phyloP scores from a whole-genome alignment of 2,888 invertebrate species.

The Ectropis crepuscularia region DNA sequence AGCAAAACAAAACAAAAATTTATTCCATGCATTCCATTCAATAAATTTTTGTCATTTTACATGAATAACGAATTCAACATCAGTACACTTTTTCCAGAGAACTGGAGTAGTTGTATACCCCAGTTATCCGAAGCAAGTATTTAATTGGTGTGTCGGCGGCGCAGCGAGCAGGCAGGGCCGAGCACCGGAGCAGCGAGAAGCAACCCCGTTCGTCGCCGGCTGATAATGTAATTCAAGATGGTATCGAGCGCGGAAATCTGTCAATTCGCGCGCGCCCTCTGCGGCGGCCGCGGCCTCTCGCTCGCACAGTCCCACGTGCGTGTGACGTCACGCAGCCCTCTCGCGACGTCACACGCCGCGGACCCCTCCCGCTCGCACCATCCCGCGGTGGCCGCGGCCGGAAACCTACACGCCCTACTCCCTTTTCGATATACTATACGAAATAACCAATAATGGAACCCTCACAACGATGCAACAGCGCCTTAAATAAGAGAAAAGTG shows the following conservation, averaged over 20 bases:
- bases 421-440: slow-evolving; percentile 8
- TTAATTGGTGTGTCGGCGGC: too few species aligned
- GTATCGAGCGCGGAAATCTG: slow-evolving; percentile 79
- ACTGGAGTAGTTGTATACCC: too few species aligned
- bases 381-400: slow-evolving; percentile 9
- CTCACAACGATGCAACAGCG: too few species aligned
- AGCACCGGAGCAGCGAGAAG: slow-evolving; percentile 3
- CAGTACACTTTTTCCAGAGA: too few species aligned
- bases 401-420: slow-evolving; percentile 15
- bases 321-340: slow-evolving; percentile 71
- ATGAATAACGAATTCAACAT: too few species aligned
- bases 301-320: slow-evolving; percentile 76
- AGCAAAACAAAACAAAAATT: too few species aligned
- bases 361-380: slow-evolving; percentile 27
- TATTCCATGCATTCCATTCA: too few species aligned
- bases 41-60: too few species aligned
- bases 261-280: slow-evolving; percentile 74
- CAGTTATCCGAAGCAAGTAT: too few species aligned
- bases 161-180: too few species aligned
- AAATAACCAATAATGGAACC: slow-evolving; percentile 1
- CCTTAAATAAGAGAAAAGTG: too few species aligned
- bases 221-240: slow-evolving; percentile 75
- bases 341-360: slow-evolving; percentile 39
- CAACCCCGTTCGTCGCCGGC: slow-evolving; percentile 44
- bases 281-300: slow-evolving; percentile 57